A percentile compares a stretch with the other conserved stretches of the same genome.
Evolutionary conservation across 2,797 vertebrate genomes (phyloP).

Genomic region (Smutsia temminckii): DNA sequence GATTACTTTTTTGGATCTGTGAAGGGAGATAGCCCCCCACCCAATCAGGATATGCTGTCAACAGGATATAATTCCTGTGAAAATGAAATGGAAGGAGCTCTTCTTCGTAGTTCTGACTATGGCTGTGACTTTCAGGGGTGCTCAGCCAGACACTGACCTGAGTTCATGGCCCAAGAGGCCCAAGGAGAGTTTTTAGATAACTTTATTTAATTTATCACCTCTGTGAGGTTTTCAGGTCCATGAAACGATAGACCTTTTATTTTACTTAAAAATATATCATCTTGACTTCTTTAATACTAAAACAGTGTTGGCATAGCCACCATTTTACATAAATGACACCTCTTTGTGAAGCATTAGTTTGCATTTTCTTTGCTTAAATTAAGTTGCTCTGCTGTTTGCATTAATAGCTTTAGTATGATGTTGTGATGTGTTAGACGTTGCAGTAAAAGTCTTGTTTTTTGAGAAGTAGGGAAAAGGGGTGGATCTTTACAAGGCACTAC

Average conservation of each 20-base stretch:
- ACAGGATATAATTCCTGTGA: neutral
- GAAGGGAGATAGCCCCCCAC: neutral
- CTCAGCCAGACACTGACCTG: neutral
- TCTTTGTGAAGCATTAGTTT: neutral
- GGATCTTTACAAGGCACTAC: neutral
- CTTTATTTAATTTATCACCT: neutral
- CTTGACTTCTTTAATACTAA: neutral
- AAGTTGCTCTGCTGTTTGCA: neutral
- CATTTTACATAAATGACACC: rapidly evolving
- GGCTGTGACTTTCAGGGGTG: neutral
- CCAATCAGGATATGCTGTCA: neutral
- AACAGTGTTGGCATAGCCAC: neutral
- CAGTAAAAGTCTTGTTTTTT: neutral
- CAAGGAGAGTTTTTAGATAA: neutral
- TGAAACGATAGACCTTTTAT: neutral
- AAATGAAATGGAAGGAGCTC: neutral
- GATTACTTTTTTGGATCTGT: neutral
- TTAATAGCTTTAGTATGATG: neutral
- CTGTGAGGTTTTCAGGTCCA: neutral
- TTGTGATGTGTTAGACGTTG: neutral
- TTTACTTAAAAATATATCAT: neutral
- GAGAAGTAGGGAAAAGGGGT: neutral
- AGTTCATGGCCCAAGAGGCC: neutral
- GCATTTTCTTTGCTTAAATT: neutral
- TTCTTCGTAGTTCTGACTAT: neutral